Base-by-base conservation (phyloP, 2,797 vertebrate species). In the Harpagifer antarcticus region DNA sequence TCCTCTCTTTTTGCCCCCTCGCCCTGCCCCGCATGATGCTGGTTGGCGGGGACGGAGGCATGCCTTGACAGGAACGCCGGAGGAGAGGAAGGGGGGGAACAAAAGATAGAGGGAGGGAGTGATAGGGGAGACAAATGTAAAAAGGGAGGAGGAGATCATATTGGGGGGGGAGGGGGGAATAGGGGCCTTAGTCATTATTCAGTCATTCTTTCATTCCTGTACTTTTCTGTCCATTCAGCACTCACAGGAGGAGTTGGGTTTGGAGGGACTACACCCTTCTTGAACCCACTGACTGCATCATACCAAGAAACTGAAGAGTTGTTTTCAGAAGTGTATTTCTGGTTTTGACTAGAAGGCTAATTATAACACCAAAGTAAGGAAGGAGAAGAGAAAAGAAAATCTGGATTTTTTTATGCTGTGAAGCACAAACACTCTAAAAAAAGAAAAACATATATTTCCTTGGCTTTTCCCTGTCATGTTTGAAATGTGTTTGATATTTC, bases 181-280 rank as follows among this genome's bases (percentile, higher is more conserved):
- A 66, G 82, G 88, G 88, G 86, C 91, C 84, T 92, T 81, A 70
- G 85, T 92, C 89, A 85, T 94, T 93, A 94, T 93, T 94, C 91
- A 91, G 84, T 88, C 89, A 54, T 74, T 68, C 70, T 72, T 45
- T 86, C 86, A 93, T 93, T 94, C 92, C 92, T 93, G 83, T 89
- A 94, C 92, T 93, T 91, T 96, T 96, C 89, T 94, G 95, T 90
- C 92, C 86, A 95, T 94, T 96, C 95, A 95, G 95, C 95, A 95
- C 72, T 90, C 27, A 89, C 82, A 68, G 57, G 53, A 11, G 60
- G 48, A 27, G 68, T 74, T 69, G 31, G 68, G 73, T 48, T 79
- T 72, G 58, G 33, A 67, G 83, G 68, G 78, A 78, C 82, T 76
- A 65, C 81, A 79, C 84, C 90, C 87, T 85, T 57, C 10, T 1